Evolutionary conservation across 2,797 vertebrate species (phyloP).

Genomic region (Anguilla obscura): DNA sequence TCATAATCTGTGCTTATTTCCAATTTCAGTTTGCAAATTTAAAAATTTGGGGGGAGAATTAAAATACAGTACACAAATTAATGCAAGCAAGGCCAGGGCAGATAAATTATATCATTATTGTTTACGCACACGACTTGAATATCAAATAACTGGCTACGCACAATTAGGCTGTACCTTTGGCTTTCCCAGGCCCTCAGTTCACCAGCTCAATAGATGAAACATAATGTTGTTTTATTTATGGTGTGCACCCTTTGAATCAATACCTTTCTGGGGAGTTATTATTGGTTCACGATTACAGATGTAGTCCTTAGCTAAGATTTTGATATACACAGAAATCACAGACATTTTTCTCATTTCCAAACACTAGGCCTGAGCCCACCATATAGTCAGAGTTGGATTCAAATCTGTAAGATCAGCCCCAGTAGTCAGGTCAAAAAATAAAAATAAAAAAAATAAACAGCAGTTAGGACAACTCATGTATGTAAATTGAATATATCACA

Average conservation of each 20-base stretch:
- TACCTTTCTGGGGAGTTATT: background rate
- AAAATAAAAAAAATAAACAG: too few relatives aligned
- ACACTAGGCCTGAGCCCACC: background rate
- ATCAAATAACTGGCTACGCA: constrained; percentile 13
- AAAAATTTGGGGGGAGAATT: too few relatives aligned
- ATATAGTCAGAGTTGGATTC: too few relatives aligned
- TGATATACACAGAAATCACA: background rate
- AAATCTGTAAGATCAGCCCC: too few relatives aligned
- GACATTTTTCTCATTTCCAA: background rate
- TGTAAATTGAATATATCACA: too few relatives aligned
- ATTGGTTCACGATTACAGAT: constrained; percentile 14
- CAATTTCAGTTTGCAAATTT: too few relatives aligned
- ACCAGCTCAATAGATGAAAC: constrained; percentile 24
- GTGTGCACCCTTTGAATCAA: constrained; percentile 31
- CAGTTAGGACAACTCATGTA: too few relatives aligned
- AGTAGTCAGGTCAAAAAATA: too few relatives aligned
- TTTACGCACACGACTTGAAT: background rate
- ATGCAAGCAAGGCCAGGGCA: background rate
- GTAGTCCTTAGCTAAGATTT: background rate
- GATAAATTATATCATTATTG: background rate
- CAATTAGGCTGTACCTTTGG: constrained; percentile 33
- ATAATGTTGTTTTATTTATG: background rate
- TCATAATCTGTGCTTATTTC: too few relatives aligned
- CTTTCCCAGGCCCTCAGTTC: constrained; percentile 10
- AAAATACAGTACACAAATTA: too few relatives aligned